These are phyloP conservation scores for Meghimatium bilineatum DNA, from an alignment of 2,888 invertebrate species.

Conservation along the genomic window DNA sequence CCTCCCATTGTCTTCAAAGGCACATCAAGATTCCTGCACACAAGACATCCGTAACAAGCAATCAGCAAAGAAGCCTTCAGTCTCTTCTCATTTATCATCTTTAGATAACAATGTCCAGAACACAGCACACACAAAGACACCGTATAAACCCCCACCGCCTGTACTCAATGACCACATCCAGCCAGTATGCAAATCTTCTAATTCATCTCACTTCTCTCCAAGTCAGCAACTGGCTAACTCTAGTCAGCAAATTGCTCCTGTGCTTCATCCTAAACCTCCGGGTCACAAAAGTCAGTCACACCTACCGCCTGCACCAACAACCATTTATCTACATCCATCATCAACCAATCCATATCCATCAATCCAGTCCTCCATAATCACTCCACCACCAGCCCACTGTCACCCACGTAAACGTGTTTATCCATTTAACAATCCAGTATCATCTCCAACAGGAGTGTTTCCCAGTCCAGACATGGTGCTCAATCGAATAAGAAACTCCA, in stretches of 20 bases:
- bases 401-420: conserved; percentile 33
- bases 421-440: conserved; percentile 29
- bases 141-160: conserved; percentile 36
- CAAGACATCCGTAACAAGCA: conserved; percentile 13
- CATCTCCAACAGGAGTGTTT: conserved; percentile 28
- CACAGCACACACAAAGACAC: conserved; percentile 33
- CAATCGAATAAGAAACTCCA: conserved; percentile 48
- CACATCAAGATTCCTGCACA: neutral
- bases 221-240: conserved; percentile 24
- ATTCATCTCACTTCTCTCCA: conserved; percentile 21
- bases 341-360: conserved; percentile 29
- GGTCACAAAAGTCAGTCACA: conserved; percentile 38
- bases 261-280: conserved; percentile 40
- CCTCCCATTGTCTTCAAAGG: conserved; percentile 19
- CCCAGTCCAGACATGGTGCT: conserved; percentile 52
- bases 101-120: neutral
- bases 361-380: conserved; percentile 4
- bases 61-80: neutral
- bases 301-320: conserved; percentile 42
- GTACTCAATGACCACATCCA: conserved; percentile 45
- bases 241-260: conserved; percentile 37
- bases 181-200: neutral
- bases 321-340: conserved; percentile 41
- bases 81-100: neutral
- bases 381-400: conserved; percentile 30